Percentiles rank a stretch among this genome's conserved stretches.
Evolutionary conservation across 1,140 invertebrate genomes (phyloP).

Genomic region (Onthophagus taurus): DNA sequence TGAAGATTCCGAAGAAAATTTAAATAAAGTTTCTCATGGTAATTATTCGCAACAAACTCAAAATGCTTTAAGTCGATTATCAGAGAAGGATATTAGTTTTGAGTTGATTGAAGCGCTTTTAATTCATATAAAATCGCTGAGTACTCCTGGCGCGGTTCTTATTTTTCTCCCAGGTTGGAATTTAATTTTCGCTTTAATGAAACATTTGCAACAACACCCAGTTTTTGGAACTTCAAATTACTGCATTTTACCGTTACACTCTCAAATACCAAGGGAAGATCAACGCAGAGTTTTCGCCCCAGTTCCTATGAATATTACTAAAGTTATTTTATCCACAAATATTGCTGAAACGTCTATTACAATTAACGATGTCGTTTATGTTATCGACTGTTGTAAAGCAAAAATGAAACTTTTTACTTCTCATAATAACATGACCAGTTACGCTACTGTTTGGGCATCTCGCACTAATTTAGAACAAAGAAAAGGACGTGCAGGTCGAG

Average conservation of each 20-base stretch:
- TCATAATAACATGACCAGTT: slow-evolving; percentile 92
- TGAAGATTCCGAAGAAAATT: slow-evolving; percentile 66
- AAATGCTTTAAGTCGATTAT: slow-evolving; percentile 62
- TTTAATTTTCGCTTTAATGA: slow-evolving; percentile 85
- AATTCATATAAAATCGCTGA: slow-evolving; percentile 61
- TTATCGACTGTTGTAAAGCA: slow-evolving; percentile 90
- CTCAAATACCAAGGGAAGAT: slow-evolving; percentile 82
- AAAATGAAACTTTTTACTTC: slow-evolving; percentile 94
- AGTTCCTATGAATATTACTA: slow-evolving; percentile 61
- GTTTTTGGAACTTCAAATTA: slow-evolving; percentile 62
- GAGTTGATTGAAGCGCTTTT: slow-evolving; percentile 82
- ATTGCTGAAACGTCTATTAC: slow-evolving; percentile 93
- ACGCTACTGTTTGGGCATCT: slow-evolving; percentile 89
- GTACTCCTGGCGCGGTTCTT: slow-evolving; percentile 74
- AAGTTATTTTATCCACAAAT: slow-evolving; percentile 83
- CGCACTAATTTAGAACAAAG: slow-evolving; percentile 85
- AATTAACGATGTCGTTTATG: slow-evolving; percentile 93
- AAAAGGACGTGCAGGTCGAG: slow-evolving; percentile 83
- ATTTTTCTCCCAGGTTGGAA: slow-evolving; percentile 94
- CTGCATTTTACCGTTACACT: slow-evolving; percentile 76
- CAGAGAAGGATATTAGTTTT: slow-evolving; percentile 85
- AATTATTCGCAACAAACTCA: slow-evolving; percentile 55
- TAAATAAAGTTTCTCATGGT: slow-evolving; percentile 51
- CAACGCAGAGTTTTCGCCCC: slow-evolving; percentile 79
- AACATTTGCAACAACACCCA: slow-evolving; percentile 67